These are phyloP conservation scores for Xiphias gladius DNA, from an alignment of 2,113 vertebrate genomes.

Conservation along the genomic window DNA sequence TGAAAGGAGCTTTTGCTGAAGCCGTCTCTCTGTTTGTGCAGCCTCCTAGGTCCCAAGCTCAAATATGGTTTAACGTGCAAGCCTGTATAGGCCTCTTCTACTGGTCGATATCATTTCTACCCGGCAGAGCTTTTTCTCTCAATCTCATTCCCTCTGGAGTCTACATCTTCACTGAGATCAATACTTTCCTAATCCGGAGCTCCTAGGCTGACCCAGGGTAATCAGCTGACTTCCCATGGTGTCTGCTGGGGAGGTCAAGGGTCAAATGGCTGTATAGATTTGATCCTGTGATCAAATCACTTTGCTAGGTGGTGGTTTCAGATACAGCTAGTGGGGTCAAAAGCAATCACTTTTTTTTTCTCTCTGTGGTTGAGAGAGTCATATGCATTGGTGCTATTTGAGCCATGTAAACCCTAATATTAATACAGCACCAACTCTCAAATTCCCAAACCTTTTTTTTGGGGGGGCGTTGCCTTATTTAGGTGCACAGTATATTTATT, in stretches of 20 bases:
- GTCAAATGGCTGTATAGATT: slow-evolving; percentile 83
- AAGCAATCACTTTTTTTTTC: slow-evolving; percentile 58
- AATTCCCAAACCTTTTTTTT: background rate
- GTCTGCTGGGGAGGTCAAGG: slow-evolving; percentile 76
- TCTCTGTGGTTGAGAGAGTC: slow-evolving; percentile 28
- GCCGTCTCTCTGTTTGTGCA: slow-evolving; percentile 75
- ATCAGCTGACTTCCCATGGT: slow-evolving; percentile 81
- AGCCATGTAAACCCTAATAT: slow-evolving; percentile 21
- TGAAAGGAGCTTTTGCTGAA: slow-evolving; percentile 69
- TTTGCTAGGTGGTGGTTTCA: slow-evolving; percentile 71
- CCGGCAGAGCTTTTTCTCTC: slow-evolving; percentile 71
- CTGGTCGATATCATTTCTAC: slow-evolving; percentile 77
- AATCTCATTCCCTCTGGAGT: slow-evolving; percentile 72
- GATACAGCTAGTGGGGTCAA: slow-evolving; percentile 66
- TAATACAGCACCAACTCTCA: background rate
- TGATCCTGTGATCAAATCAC: slow-evolving; percentile 81
- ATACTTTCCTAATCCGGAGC: slow-evolving; percentile 79
- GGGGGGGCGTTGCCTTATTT: background rate
- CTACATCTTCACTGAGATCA: slow-evolving; percentile 77
- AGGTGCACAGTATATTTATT: slow-evolving; percentile 21
- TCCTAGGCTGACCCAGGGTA: slow-evolving; percentile 72
- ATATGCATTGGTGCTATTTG: slow-evolving; percentile 21
- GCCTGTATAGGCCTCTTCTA: slow-evolving; percentile 57
- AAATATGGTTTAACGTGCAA: slow-evolving; percentile 75
- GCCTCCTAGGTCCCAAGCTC: slow-evolving; percentile 72